These are phyloP conservation scores for Cebuella pygmaea DNA, from an alignment of 2,797 vertebrate species.

Conservation along the genomic window DNA sequence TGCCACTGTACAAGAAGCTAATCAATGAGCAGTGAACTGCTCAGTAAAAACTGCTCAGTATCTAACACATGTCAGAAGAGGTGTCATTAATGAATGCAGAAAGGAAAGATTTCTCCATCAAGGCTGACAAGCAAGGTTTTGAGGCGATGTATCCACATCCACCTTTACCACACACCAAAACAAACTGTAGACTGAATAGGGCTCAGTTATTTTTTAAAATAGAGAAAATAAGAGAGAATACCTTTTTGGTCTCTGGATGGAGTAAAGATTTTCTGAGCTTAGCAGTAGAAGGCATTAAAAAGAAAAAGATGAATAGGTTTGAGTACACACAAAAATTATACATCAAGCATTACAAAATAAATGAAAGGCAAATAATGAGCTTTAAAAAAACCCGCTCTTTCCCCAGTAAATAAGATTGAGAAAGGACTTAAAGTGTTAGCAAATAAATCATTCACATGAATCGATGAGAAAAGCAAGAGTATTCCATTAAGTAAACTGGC, in stretches of 20 bases:
- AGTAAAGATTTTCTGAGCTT: neutral
- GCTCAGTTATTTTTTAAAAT: neutral
- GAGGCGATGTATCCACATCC: neutral
- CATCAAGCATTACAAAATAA: neutral
- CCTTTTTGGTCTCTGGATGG: neutral
- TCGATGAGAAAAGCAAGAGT: neutral
- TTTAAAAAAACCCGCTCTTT: neutral
- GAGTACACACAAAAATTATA: neutral
- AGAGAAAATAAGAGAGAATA: neutral
- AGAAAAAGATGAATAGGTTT: neutral
- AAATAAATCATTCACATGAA: neutral
- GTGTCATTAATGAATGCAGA: neutral
- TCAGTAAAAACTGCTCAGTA: neutral
- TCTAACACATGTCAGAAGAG: neutral
- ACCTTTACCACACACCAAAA: neutral
- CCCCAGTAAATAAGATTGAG: neutral
- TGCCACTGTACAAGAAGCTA: accelerated
- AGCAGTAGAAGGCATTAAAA: neutral
- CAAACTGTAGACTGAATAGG: neutral
- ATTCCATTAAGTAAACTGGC: neutral
- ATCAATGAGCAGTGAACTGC: accelerated
- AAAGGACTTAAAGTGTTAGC: neutral
- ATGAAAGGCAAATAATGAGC: neutral
- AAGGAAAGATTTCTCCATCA: neutral
- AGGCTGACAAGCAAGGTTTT: neutral